Evolutionary conservation across 2,797 vertebrate species (phyloP), one percentile per base, ranked within the genome.

Genomic region (Aratinga solstitialis): DNA sequence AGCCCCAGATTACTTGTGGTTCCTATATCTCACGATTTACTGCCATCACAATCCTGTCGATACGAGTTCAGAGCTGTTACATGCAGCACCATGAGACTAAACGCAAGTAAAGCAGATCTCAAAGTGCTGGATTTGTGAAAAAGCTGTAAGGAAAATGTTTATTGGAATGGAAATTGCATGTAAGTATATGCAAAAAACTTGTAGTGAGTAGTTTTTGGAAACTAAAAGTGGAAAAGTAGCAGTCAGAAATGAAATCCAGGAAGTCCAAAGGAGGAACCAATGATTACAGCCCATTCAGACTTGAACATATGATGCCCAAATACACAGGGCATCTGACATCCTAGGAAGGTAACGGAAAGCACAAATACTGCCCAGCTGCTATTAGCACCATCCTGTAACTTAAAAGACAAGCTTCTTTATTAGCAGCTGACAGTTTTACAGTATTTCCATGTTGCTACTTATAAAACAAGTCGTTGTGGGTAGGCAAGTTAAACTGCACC

Each of bases 161-260:
- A 91, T 59, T 91, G 85, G 85, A 87, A 91, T 91, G 90, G 90
- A 96, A 95, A 94, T 4, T 87, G 42, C 87, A 85, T 1, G 72
- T 94, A 95, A 94, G 94, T 59, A 76, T 80, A 74, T 58, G 85
- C 85, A 93, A 85, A 91, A 71, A 85, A 40, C 68, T 75, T 21
- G 32, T 24, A 71, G 40, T 8, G n/a, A 89, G 86, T 92, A 65
- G 62, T 85, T 96, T 91, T 86, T 97, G 94, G 94, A 95, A 93
- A 51, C 68, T 62, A 26, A 5, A 74, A 47, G 54, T 89, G 94
- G 94, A 96, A 95, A 95, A 95, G 84, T 32, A 95, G 84, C 76
- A 87, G 94, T 93, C 94, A 95, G 87, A 93, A 89, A 58, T n/a
- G 8, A 93, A 93, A 85, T 72, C 56, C 89, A 85, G 84, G 85